These are phyloP conservation scores for Heteromormyrus szaboi DNA, from an alignment of 2,797 vertebrate genomes.

Conservation along the genomic window DNA sequence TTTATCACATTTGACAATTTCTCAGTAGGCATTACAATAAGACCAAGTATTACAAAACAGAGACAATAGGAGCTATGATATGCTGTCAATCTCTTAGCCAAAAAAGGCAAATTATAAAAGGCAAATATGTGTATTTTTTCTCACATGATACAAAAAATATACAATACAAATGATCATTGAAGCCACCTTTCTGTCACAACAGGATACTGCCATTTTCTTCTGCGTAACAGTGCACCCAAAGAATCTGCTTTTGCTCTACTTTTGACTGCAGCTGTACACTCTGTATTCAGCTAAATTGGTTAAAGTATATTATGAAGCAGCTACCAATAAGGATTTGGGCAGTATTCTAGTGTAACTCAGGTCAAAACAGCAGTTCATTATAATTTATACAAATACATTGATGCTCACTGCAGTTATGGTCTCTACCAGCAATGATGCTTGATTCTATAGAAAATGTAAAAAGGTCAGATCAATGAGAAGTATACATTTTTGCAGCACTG, in stretches of 20 bases:
- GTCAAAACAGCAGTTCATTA: conserved; percentile 46
- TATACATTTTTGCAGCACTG: conserved; percentile 46
- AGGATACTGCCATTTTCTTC: conserved; percentile 8
- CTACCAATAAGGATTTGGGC: conserved; percentile 14
- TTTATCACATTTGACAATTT: conserved; percentile 9
- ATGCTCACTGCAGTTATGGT: conserved; percentile 50
- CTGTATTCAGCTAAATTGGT: background rate
- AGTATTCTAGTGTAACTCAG: conserved; percentile 24
- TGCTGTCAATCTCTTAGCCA: conserved; percentile 7
- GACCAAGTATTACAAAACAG: background rate
- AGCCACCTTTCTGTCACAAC: conserved; percentile 13
- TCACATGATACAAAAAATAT: conserved; percentile 20
- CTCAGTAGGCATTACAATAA: conserved; percentile 19
- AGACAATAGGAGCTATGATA: conserved; percentile 14
- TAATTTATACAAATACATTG: conserved; percentile 48
- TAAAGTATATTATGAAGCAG: conserved; percentile 7
- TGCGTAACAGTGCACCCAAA: background rate
- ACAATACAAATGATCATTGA: conserved; percentile 37
- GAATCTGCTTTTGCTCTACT: background rate
- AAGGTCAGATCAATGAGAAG: conserved; percentile 41
- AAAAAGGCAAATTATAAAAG: background rate
- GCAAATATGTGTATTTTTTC: background rate
- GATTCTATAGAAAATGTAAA: conserved; percentile 42
- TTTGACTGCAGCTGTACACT: background rate
- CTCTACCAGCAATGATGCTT: conserved; percentile 42